Base-by-base conservation (phyloP, 2,113 vertebrate species). In the Albula glossodonta region DNA sequence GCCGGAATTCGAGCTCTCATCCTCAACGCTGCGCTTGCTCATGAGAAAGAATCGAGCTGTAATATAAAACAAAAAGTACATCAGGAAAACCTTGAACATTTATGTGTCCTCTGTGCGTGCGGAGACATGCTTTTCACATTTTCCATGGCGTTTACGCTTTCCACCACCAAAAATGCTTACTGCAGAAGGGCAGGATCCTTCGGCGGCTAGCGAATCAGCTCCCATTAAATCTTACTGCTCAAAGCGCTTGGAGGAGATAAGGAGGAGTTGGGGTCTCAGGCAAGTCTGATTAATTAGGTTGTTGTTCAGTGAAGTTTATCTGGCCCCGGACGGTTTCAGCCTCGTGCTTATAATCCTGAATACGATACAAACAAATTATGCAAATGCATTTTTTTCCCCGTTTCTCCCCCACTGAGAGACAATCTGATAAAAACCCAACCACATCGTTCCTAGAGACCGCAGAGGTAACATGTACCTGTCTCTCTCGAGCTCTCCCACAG, bases 61-160 rank as follows among this genome's bases (percentile, higher is more conserved):
- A 86, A 78, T 82, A 25, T 50, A 82, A 81, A 74, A 41, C 50
- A 82, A 56, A 82, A 56, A 77, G 51, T 53, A 49, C 49, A 70
- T n/a, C 15, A 52, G 50, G 51, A 77, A 77, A 56, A 52, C n/a
- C 49, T 48, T 78, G 50, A 48, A 82, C 66, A 48, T 57, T 52
- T 17, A 74, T 83, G 49, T 81, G n/a, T 57, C 49, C 77, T 56
- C 13, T 2, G 63, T 83, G 80, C 66, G n/a, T 82, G 80, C 48
- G 81, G 66, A 86, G 41, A 60, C 25, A 82, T 57, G 63, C 85
- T 86, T 53, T 86, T 53, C 50, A 66, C 85, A 56, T 86, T 86
- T 86, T 78, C 51, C 81, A 86, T 51, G 51, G 63, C 31, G 4
- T 78, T 83, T 57, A 49, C 50, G 60, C 51, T 82, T 83, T 77